A percentile compares a stretch with the other conserved stretches of the same genome.
Evolutionary conservation across 2,888 invertebrate genomes (phyloP).

Genomic region (Pyralis farinalis): DNA sequence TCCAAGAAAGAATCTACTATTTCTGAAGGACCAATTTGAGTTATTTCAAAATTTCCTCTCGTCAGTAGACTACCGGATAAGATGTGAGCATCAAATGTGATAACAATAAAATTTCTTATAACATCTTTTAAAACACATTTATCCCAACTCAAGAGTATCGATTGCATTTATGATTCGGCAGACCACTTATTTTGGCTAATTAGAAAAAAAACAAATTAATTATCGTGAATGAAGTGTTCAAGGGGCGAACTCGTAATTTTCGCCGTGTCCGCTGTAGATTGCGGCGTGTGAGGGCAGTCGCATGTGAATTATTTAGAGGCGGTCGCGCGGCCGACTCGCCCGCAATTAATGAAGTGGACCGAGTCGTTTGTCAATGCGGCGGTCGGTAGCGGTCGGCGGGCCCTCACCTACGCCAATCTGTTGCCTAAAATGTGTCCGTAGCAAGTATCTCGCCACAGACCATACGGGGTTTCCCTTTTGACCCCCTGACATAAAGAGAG

Average conservation of each 20-base stretch:
- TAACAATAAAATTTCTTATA: no score
- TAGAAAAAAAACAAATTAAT: conserved; percentile 48
- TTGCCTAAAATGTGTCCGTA: conserved; percentile 52
- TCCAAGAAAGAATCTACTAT: no score
- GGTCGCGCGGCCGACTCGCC: conserved; percentile 60
- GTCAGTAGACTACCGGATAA: no score
- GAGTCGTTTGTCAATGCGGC: conserved; percentile 72
- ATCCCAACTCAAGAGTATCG: neutral
- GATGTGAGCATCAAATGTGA: no score
- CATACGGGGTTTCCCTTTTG: conserved; percentile 9
- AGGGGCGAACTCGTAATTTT: conserved; percentile 46
- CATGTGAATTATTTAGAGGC: conserved; percentile 75
- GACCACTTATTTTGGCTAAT: conserved; percentile 17
- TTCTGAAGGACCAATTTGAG: no score
- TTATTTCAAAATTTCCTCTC: no score
- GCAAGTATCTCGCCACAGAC: conserved; percentile 27
- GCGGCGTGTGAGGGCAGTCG: conserved; percentile 49
- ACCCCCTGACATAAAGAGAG: no score
- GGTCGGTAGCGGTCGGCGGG: conserved; percentile 45
- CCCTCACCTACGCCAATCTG: conserved; percentile 52
- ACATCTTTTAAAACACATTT: no score
- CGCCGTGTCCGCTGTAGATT: conserved; percentile 47
- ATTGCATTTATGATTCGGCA: neutral
- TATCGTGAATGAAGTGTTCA: conserved; percentile 48
- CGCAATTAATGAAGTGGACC: conserved; percentile 75